These are phyloP conservation scores for Apodemia duryi DNA, from an alignment of 2,888 invertebrate species.

Conservation along the genomic window DNA sequence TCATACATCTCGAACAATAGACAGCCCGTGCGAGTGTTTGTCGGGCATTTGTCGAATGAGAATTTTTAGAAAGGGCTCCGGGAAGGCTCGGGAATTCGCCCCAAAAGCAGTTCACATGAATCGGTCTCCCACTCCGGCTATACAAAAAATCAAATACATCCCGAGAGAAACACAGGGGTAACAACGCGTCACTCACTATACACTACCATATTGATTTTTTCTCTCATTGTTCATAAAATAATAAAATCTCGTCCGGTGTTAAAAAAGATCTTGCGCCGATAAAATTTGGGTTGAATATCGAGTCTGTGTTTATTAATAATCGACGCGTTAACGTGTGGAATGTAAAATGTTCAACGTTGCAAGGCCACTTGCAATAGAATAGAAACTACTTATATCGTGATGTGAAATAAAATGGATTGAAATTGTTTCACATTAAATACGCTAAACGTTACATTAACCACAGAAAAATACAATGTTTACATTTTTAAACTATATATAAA, in stretches of 20 bases:
- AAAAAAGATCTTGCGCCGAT: constrained; percentile 68
- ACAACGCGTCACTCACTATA: constrained; percentile 67
- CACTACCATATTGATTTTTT: constrained; percentile 77
- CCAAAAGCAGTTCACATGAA: constrained; percentile 79
- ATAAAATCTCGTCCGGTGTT: constrained; percentile 61
- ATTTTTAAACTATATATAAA: background rate
- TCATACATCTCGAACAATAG: constrained; percentile 66
- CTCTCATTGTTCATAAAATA: constrained; percentile 74
- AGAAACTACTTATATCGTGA: constrained; percentile 74
- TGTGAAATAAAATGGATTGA: constrained; percentile 63
- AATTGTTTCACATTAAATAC: constrained; percentile 17
- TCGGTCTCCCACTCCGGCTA: constrained; percentile 73
- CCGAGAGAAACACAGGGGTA: constrained; percentile 79
- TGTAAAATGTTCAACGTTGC: constrained; percentile 74
- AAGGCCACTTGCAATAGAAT: constrained; percentile 70
- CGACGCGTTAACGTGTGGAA: constrained; percentile 76
- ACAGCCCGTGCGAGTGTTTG: constrained; percentile 75
- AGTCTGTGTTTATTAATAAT: constrained; percentile 74
- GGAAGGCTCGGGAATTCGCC: constrained; percentile 79
- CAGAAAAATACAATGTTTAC: background rate
- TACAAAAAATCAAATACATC: constrained; percentile 78
- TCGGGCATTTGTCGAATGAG: constrained; percentile 77
- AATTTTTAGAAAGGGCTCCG: constrained; percentile 76
- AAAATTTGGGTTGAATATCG: constrained; percentile 72
- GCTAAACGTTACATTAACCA: background rate